A percentile compares a stretch with the other conserved stretches of the same genome.
These are phyloP conservation scores for Poeciliopsis infans DNA, from an alignment of 2,797 vertebrate genomes.

Conservation along the genomic window DNA sequence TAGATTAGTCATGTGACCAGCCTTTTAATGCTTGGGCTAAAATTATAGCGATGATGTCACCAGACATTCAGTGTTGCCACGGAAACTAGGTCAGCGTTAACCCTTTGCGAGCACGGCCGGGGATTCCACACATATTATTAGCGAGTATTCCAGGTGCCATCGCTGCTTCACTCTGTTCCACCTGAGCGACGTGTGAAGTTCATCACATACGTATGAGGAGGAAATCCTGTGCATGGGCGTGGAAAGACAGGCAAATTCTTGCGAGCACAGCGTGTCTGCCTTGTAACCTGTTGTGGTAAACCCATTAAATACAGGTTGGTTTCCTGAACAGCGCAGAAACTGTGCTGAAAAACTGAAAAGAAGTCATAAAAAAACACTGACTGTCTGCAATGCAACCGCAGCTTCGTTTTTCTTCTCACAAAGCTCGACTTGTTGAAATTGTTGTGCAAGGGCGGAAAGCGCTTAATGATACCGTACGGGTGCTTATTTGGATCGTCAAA, in stretches of 20 bases:
- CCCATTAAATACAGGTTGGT: constrained; percentile 35
- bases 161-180: constrained; percentile 31
- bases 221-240: constrained; percentile 64
- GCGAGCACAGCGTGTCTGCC: constrained; percentile 24
- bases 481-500: constrained; percentile 33
- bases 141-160: constrained; percentile 58
- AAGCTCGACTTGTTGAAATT: constrained; percentile 7
- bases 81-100: constrained; percentile 84
- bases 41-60: constrained; percentile 82
- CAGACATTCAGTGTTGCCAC: constrained; percentile 79
- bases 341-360: constrained; percentile 24
- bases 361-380: constrained; percentile 7
- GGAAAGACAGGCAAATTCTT: constrained; percentile 37
- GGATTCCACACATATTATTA: constrained; percentile 71
- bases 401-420: not conserved
- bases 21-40: constrained; percentile 69
- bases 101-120: constrained; percentile 61
- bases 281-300: constrained; percentile 46
- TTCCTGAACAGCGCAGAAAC: constrained; percentile 52
- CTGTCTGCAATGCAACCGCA: constrained; percentile 2
- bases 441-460: constrained; percentile 18
- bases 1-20: constrained; percentile 67
- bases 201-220: constrained; percentile 38
- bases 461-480: constrained; percentile 7
- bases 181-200: constrained; percentile 24